Percentiles rank a stretch among this genome's conserved stretches.
Evolutionary conservation across 2,113 vertebrate species (phyloP).

Genomic region (Lucifuga dentata): DNA sequence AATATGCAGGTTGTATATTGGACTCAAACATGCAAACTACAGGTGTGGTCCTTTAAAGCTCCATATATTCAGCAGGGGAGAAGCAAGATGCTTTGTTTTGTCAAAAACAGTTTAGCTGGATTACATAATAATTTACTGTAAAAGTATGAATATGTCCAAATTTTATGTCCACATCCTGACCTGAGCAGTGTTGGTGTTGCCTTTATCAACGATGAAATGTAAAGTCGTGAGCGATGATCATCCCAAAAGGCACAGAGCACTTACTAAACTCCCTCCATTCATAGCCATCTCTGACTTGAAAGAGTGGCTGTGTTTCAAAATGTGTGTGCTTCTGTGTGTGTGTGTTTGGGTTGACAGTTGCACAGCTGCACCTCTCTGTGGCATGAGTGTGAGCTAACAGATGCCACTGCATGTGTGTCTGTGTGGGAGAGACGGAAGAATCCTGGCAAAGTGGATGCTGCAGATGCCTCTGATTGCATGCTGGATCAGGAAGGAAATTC

Average conservation of each 20-base stretch:
- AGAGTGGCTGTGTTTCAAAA: slow-evolving; percentile 11
- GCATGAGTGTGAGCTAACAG: slow-evolving; percentile 47
- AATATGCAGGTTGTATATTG: too few relatives aligned
- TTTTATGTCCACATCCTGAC: too few relatives aligned
- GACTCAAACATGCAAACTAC: too few relatives aligned
- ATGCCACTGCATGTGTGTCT: slow-evolving; percentile 56
- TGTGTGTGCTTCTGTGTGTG: slow-evolving; percentile 13
- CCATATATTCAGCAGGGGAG: slow-evolving; percentile 19
- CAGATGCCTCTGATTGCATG: slow-evolving; percentile 77
- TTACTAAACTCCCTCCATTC: too few relatives aligned
- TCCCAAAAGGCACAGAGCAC: too few relatives aligned
- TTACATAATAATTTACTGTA: too few relatives aligned
- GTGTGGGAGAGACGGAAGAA: slow-evolving; percentile 33
- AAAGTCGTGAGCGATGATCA: too few relatives aligned
- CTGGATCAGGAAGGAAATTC: slow-evolving; percentile 77
- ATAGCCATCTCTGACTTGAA: background rate
- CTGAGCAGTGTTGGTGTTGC: too few relatives aligned
- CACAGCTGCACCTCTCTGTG: slow-evolving; percentile 66
- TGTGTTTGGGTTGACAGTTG: slow-evolving; percentile 34
- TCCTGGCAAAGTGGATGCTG: slow-evolving; percentile 63
- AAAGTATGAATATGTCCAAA: too few relatives aligned
- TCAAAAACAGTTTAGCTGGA: slow-evolving; percentile 23
- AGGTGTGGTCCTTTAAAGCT: too few relatives aligned
- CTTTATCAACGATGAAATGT: too few relatives aligned
- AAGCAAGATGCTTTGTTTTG: slow-evolving; percentile 3